Evolutionary conservation across 2,888 invertebrate genomes (phyloP), one percentile per base, ranked within the genome.

Genomic region (Endotricha flammealis): DNA sequence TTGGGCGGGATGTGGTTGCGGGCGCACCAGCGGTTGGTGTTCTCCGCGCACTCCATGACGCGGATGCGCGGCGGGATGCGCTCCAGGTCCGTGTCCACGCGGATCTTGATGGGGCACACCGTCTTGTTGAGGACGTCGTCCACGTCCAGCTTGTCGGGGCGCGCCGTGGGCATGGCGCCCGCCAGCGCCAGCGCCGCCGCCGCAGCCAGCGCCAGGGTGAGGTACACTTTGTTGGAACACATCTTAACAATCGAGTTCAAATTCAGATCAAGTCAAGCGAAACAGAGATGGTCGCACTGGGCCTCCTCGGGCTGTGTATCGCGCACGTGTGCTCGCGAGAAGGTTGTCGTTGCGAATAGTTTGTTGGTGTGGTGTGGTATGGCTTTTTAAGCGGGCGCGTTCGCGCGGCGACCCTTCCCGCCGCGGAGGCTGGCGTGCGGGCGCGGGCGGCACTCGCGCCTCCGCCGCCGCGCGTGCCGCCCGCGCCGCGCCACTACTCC

Each of bases 11-110:
- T 60, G 52, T 59, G 45, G 48, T 60, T 60, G 46, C 55, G 44
- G 34, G 40, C 41, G 69, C 82, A 82, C 60, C 73, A 57, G n/a
- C n/a, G n/a, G 31, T 71, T 60, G 51, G 58, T 45, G 48, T 60
- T 60, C 47, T 56, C 44, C 34, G 40, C 41, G 70, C 83, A 85
- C 56, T 57, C 63, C 38, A 85, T 62, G 64, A 61, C 63, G 58
- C 82, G 83, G 51, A 85, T 85, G 35, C 68, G 64, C 10, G 67
- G 66, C 51, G 85, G 85, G 35, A 81, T 53, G 11, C 85, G 73
- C 1, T 64, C 40, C 20, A 50, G 49, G 51, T 78, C 53, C 33
- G 64, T 61, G 67, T 81, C 64, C 30, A 68, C 54, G 22, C 51
- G 53, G 47, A 78, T 65, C 35, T 49, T 42, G 52, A 80, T 75